Evolutionary conservation across 2,113 vertebrate genomes (phyloP).

Genomic region (Terrapene triunguis): DNA sequence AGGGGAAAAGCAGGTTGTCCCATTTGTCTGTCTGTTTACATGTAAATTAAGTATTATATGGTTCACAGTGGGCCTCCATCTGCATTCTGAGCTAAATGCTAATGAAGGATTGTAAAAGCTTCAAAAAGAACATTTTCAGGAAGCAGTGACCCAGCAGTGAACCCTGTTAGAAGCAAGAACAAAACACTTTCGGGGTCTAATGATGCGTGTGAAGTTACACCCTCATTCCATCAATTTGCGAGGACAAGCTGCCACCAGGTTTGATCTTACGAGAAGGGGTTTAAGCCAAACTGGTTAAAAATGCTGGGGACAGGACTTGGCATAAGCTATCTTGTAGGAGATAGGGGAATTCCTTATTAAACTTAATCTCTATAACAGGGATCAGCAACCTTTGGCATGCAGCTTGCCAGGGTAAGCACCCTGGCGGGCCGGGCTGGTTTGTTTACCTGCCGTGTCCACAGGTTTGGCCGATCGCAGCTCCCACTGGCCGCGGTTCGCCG

Average conservation of each 20-base stretch:
- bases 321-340: not conserved
- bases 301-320: not conserved
- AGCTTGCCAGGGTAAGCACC: too few relatives aligned
- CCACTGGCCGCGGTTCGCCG: too few relatives aligned
- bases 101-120: not conserved
- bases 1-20: not conserved
- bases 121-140: not conserved
- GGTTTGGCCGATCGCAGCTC: too few relatives aligned
- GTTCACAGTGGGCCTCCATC: not conserved
- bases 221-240: not conserved
- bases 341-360: not conserved
- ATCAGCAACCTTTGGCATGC: too few relatives aligned
- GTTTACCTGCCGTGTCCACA: too few relatives aligned
- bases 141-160: not conserved
- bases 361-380: too few relatives aligned
- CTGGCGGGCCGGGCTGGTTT: too few relatives aligned
- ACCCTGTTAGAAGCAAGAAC: not conserved
- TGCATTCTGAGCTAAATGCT: not conserved
- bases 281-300: not conserved
- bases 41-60: too few relatives aligned
- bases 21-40: not conserved
- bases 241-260: not conserved
- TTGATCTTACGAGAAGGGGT: not conserved
- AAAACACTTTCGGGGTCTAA: not conserved
- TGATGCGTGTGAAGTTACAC: not conserved